phyloP scores from a whole-genome alignment of 2,888 invertebrate genomes.

The Hymenopus coronatus region DNA sequence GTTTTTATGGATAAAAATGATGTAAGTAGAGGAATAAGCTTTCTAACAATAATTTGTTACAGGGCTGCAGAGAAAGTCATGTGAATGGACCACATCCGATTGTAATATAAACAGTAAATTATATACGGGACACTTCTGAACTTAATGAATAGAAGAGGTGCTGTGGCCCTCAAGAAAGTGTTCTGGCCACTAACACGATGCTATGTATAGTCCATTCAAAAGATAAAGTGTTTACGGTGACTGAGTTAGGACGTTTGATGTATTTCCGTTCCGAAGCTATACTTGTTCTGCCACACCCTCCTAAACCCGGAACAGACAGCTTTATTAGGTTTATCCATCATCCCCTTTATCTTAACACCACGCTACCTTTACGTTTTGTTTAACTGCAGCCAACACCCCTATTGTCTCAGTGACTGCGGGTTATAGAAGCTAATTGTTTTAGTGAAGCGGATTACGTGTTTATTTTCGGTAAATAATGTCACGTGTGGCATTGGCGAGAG shows the following conservation, averaged over 20 bases:
- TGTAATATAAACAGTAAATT: too few species aligned
- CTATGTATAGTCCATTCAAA: neutral
- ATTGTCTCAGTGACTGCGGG: neutral
- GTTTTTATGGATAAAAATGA: too few species aligned
- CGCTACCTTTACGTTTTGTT: neutral
- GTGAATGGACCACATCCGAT: too few species aligned
- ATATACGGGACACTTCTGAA: too few species aligned
- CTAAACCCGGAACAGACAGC: neutral
- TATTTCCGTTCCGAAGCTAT: too few species aligned
- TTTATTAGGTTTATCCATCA: neutral
- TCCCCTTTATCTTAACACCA: neutral
- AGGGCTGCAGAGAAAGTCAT: too few species aligned
- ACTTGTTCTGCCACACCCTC: neutral
- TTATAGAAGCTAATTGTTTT: neutral
- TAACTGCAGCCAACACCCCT: neutral
- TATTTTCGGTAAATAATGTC: neutral
- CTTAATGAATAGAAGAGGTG: too few species aligned
- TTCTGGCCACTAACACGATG: too few species aligned
- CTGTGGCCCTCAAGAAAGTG: too few species aligned
- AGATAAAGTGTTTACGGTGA: neutral
- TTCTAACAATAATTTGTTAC: too few species aligned
- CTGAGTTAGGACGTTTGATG: neutral
- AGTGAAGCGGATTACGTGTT: neutral
- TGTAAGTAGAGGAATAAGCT: too few species aligned
- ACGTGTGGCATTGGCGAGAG: too few species aligned